Conservation (phyloP, 2,113 vertebrate species). For the Oxyura jamaicensis region DNA sequence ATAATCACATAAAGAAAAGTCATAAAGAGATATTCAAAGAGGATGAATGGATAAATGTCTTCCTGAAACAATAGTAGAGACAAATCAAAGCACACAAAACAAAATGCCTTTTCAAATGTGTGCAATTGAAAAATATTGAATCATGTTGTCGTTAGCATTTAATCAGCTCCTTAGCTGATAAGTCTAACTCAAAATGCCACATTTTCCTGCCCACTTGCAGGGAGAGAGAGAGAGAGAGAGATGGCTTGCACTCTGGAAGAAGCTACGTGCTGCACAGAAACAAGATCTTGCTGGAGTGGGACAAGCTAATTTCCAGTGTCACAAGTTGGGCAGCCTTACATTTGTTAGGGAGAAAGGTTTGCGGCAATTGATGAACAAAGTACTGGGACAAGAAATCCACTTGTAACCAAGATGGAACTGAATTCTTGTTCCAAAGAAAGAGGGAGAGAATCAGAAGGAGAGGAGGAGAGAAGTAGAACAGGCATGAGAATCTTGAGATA, state of each 20-base stretch:
- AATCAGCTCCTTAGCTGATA: not conserved
- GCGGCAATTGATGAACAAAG: not conserved
- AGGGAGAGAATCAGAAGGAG: not conserved
- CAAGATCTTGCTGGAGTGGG: not conserved
- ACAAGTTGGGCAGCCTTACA: not conserved
- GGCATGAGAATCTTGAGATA: not conserved
- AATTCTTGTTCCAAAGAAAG: not conserved
- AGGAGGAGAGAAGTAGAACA: not conserved
- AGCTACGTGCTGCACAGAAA: not conserved
- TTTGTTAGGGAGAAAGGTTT: not conserved
- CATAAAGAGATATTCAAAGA: not conserved
- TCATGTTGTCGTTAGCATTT: not conserved
- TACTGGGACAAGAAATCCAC: not conserved
- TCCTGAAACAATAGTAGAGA: not conserved
- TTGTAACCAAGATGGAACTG: not conserved
- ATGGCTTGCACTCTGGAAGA: not conserved
- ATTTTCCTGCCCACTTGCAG: not conserved
- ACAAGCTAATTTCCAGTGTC: not conserved
- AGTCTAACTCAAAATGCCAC: not conserved
- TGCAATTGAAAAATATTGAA: not conserved
- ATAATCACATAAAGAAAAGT: not conserved
- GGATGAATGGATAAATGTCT: not conserved
- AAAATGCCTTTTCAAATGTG: not conserved
- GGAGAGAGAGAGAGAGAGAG: too few relatives aligned
- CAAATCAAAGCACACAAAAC: not conserved